Evolutionary conservation across 2,113 vertebrate genomes (phyloP).

Genomic region (Sorex fumeus): DNA sequence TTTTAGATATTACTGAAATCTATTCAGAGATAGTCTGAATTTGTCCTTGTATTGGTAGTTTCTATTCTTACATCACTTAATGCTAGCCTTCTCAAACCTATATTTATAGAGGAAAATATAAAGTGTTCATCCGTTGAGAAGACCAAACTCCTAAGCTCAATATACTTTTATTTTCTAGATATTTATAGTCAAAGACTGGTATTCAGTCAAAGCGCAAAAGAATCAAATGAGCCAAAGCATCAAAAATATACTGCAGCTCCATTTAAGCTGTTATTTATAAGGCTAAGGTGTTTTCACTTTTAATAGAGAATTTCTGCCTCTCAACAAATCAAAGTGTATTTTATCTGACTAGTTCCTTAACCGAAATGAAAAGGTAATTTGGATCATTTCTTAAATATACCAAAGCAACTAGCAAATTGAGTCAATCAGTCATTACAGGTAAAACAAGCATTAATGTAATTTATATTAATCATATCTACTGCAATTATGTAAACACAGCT

Average conservation of each 20-base stretch:
- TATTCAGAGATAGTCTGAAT: not conserved
- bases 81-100: slow-evolving; percentile 2
- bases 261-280: not conserved
- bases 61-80: not conserved
- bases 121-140: not conserved
- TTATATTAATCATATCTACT: slow-evolving; percentile 63
- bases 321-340: slow-evolving; percentile 10
- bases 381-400: slow-evolving; percentile 50
- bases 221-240: slow-evolving; percentile 34
- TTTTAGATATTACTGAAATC: not conserved
- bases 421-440: slow-evolving; percentile 11
- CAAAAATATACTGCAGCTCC: not conserved
- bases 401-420: slow-evolving; percentile 50
- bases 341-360: slow-evolving; percentile 50
- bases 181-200: slow-evolving; percentile 14
- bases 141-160: not conserved
- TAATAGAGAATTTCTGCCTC: not conserved
- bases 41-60: not conserved
- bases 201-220: slow-evolving; percentile 22
- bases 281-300: not conserved
- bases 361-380: slow-evolving; percentile 61
- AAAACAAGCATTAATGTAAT: slow-evolving; percentile 65
- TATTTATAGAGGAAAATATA: not conserved
- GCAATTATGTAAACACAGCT: slow-evolving; percentile 54
- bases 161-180: not conserved